Conservation (phyloP, 2,113 vertebrate genomes). For the Chauna torquata region DNA sequence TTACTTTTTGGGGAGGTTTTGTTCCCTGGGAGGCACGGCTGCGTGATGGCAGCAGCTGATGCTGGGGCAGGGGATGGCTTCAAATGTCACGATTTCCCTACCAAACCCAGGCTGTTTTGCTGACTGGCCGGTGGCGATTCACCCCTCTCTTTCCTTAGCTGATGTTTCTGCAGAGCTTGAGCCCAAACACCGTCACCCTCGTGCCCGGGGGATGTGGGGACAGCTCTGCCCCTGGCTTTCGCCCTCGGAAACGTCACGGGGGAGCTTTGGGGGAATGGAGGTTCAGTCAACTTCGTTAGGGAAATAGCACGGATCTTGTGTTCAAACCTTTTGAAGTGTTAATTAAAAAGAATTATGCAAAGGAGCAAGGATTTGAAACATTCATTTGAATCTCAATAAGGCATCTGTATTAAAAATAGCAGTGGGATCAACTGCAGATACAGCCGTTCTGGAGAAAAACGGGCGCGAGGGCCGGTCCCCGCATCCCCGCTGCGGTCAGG, state of each 20-base stretch:
- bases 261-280: slow-evolving; percentile 35
- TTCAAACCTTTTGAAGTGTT: slow-evolving; percentile 72
- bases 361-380: slow-evolving; percentile 66
- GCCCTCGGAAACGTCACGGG: neutral
- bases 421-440: slow-evolving; percentile 27
- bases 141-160: neutral
- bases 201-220: neutral
- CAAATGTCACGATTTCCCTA: fast-evolving
- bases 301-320: slow-evolving; percentile 47
- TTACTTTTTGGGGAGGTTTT: neutral
- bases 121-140: fast-evolving
- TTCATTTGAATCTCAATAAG: slow-evolving; percentile 76
- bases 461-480: neutral
- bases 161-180: neutral
- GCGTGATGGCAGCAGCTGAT: no score
- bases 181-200: neutral
- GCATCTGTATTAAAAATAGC: slow-evolving; percentile 72
- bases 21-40: fast-evolving
- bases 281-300: slow-evolving; percentile 51
- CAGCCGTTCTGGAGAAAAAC: neutral
- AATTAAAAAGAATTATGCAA: slow-evolving; percentile 79
- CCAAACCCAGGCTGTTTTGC: neutral
- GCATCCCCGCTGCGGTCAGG: neutral
- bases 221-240: neutral
- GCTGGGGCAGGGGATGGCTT: neutral